These are phyloP conservation scores for Eriosoma lanigerum DNA, from an alignment of 1,140 invertebrate genomes.

Conservation along the genomic window DNA sequence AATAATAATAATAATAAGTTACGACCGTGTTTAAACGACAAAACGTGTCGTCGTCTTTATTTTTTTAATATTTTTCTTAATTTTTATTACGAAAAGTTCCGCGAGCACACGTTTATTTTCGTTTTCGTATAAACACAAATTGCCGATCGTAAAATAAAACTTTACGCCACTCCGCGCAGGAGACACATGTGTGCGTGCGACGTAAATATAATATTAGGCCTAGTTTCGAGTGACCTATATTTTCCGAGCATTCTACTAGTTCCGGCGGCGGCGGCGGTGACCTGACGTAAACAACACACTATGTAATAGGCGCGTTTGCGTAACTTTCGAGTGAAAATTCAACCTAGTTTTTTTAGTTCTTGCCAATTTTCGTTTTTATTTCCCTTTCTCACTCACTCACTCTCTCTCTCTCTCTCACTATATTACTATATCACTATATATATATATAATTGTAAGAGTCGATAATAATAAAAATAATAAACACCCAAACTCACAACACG, in stretches of 20 bases:
- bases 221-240: constrained; percentile 36
- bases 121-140: too few relatives aligned
- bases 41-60: too few relatives aligned
- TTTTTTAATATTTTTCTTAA: too few relatives aligned
- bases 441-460: too few relatives aligned
- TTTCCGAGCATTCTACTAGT: background rate
- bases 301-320: background rate
- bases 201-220: constrained; percentile 2
- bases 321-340: background rate
- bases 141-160: background rate
- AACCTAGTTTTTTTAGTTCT: background rate
- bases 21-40: too few relatives aligned
- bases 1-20: too few relatives aligned
- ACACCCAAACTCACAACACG: too few relatives aligned
- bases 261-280: background rate
- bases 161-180: background rate
- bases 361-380: background rate
- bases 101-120: background rate
- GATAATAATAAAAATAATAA: too few relatives aligned
- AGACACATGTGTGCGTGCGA: background rate
- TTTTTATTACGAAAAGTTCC: background rate
- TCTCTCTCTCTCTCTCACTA: too few relatives aligned
- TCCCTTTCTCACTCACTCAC: background rate
- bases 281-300: background rate
- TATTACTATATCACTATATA: too few relatives aligned